These are phyloP conservation scores for Hybognathus amarus DNA, from an alignment of 2,797 vertebrate species.

Conservation along the genomic window DNA sequence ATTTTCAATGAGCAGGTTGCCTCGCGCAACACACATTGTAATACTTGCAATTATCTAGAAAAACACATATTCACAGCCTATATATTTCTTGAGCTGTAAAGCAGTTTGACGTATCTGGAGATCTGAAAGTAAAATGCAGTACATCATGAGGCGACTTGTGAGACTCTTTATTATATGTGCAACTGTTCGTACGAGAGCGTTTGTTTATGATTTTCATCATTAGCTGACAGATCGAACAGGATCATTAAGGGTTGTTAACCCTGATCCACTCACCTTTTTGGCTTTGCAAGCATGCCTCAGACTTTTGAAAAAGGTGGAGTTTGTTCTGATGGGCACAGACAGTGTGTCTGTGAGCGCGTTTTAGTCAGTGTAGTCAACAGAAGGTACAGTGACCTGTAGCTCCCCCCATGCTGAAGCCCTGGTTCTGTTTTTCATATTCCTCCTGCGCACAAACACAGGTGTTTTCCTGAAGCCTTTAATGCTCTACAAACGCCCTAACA, in stretches of 20 bases:
- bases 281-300: neutral
- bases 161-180: neutral
- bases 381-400: conserved; percentile 37
- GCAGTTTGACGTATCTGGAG: neutral
- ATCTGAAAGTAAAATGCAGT: no score
- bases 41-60: neutral
- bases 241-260: conserved; percentile 10
- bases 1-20: neutral
- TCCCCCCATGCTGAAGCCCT: conserved; percentile 43
- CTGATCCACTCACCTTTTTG: neutral
- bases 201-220: neutral
- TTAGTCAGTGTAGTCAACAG: conserved; percentile 34
- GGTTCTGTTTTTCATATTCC: conserved; percentile 56
- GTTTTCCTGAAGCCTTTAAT: conserved; percentile 64
- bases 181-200: no score
- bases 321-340: neutral
- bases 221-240: neutral
- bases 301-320: neutral
- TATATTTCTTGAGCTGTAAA: neutral
- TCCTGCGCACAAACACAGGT: conserved; percentile 66
- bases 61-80: neutral
- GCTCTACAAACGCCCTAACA: conserved; percentile 64
- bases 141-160: neutral
- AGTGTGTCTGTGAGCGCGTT: neutral
- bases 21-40: neutral